A percentile compares a stretch with the other conserved stretches of the same genome.
phyloP scores from a whole-genome alignment of 1,140 invertebrate genomes.

The Drosophila sp. region DNA sequence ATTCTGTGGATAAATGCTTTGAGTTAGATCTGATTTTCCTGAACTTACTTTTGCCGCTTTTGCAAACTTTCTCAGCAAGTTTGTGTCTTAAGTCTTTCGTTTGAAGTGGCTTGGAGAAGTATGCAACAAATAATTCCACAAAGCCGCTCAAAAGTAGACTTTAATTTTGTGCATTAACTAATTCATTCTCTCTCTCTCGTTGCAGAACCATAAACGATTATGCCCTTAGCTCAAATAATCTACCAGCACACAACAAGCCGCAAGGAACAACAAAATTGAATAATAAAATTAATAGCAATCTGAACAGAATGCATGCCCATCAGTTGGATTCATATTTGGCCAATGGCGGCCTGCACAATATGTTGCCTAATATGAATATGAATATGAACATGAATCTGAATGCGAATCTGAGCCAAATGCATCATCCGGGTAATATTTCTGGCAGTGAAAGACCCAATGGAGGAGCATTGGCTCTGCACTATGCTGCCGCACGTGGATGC shows the following conservation, averaged over 20 bases:
- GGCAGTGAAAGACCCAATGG: constrained; percentile 81
- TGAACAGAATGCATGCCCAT: constrained; percentile 72
- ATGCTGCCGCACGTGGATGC: constrained; percentile 92
- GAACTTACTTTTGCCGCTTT: too few relatives aligned
- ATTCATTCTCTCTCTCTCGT: neutral
- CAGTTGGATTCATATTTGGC: constrained; percentile 70
- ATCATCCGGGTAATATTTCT: constrained; percentile 76
- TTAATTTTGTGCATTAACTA: neutral
- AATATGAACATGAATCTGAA: constrained; percentile 18
- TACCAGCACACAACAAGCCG: constrained; percentile 42
- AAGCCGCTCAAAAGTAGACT: constrained; percentile 36
- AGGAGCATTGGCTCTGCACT: constrained; percentile 90
- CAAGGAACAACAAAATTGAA: constrained; percentile 24
- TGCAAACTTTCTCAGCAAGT: constrained; percentile 27
- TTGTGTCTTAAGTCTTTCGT: constrained; percentile 62
- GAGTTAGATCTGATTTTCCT: too few relatives aligned
- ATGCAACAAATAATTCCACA: constrained; percentile 15
- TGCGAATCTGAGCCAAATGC: constrained; percentile 48
- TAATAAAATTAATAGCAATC: constrained; percentile 34
- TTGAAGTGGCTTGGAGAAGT: constrained; percentile 34
- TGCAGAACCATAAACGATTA: constrained; percentile 71
- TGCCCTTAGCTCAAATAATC: constrained; percentile 67
- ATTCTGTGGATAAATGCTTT: too few relatives aligned
- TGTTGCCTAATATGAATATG: constrained; percentile 35
- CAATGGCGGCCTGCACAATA: constrained; percentile 27